A percentile compares a stretch with the other conserved stretches of the same genome.
Evolutionary conservation across 2,113 vertebrate genomes (phyloP).

Genomic region (Dasypus novemcinctus): DNA sequence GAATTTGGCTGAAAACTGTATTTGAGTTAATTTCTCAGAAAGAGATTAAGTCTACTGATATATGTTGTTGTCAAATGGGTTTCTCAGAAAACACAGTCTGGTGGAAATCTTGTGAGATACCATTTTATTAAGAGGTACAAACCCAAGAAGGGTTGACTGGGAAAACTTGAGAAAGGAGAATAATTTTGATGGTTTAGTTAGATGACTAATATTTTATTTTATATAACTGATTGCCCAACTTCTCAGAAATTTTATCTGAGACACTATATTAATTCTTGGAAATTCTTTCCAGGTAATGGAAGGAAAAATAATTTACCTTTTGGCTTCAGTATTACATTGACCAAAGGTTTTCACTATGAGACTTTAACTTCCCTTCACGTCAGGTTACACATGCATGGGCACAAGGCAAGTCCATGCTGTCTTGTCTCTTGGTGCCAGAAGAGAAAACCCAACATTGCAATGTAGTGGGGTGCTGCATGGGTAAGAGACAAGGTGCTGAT

Average conservation of each 20-base stretch:
- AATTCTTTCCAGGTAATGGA: background rate
- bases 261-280: slow-evolving; percentile 51
- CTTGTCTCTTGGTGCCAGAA: background rate
- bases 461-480: rapidly evolving
- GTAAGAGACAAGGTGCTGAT: background rate
- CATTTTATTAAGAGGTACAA: background rate
- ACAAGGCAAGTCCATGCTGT: background rate
- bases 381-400: background rate
- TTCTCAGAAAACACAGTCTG: background rate
- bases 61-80: background rate
- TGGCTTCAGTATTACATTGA: background rate
- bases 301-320: slow-evolving; percentile 32
- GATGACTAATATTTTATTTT: slow-evolving; percentile 2
- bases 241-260: slow-evolving; percentile 38
- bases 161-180: background rate
- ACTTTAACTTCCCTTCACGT: background rate
- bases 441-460: background rate
- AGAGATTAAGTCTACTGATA: background rate
- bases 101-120: background rate
- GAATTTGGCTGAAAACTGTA: background rate
- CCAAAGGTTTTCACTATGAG: background rate
- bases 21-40: background rate
- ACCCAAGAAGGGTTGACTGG: background rate
- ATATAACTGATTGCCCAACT: slow-evolving; percentile 16
- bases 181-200: background rate